Base-by-base conservation (phyloP, 2,888 invertebrate species). In the Lasioglossum oenotherae region DNA sequence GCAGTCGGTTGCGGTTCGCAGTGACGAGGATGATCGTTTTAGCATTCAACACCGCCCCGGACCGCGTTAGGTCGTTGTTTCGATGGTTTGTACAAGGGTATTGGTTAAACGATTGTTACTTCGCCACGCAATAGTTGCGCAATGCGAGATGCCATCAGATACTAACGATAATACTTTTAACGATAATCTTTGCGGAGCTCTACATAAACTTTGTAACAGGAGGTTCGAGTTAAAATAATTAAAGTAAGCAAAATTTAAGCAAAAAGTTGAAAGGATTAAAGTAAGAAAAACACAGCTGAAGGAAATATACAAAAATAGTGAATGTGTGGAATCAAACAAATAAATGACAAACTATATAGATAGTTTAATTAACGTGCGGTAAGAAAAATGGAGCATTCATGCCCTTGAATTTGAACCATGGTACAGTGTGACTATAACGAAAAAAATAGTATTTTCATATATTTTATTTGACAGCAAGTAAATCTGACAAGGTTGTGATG, bases 11-110 rank as follows among this genome's bases (percentile, higher is more conserved):
- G 75, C 72, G 79, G 75, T 79, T 53, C n/a, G 72, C 86, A 71
- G 74, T 35, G 81, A 77, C 16, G 85, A 82, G 73, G 78, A 85
- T 14, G 82, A 84, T 76, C 75, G 84, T 64, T 81, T 74, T 77
- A 71, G n/a, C 41, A 41, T 71, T 71, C n/a, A 41, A 71, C 71
- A 69, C 38, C 38, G 41, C 19, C 14, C 2, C 41, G 71, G 35
- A 38, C 69, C 38, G 69, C 10, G 41, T 41, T n/a, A 27, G 71
- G 5, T 69, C 23, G 35, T 23, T 10, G 69, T 69, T 69, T 69
- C 38, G 38, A 69, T 10, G 23, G 38, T 23, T 69, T 12, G 23
- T 19, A 19, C 64, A 64, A 64, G 69, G 38, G 38, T 69, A 38
- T 67, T 69, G 69, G 69, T 23, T 69, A 69, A 38, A 69, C 69